Evolutionary conservation across 2,113 vertebrate genomes (phyloP), one percentile per base, ranked within the genome.

Genomic region (Oceanodroma tethys): DNA sequence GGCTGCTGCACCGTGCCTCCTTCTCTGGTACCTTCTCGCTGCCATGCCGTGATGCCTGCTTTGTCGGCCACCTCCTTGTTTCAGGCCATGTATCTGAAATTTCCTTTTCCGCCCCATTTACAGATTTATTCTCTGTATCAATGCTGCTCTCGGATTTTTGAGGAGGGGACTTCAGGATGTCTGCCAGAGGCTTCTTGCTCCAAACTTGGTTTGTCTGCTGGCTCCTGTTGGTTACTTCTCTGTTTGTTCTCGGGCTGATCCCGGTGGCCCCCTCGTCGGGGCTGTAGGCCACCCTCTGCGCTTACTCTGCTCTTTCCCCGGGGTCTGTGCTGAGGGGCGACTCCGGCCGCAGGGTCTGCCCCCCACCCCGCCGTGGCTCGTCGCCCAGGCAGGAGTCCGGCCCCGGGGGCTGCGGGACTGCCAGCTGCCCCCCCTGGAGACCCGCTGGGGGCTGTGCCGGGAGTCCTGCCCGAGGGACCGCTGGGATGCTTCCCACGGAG

Each of bases 91-190:
- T 14, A 6, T 26, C 59, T 2, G n/a, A 36, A 26, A 26, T 47
- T 47, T 25, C 25, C 16, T 42, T 29, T 40, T 45, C 75, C 0
- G 1, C 9, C 12, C 15, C 6, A 2, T 47, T 32, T 18, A 27
- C 12, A 0, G 0, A 18, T 11, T 12, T 27, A 5, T 21, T n/a
- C 38, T 22, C 67, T 10, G 7, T 7, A 7, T 11, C 2, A 2
- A 32, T 11, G 45, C 19, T 66, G 43, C 23, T 29, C 29, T 34
- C 4, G 6, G 60, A 53, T 60, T 47, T 73, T 16, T 6, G 36
- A 21, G 13, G 7, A 7, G 34, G 17, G 16, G 9, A 30, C 25
- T 32, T 67, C 34, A 60, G 40, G n/a, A 10, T 34, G 10, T 45
- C 68, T 2, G 8, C 23, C 29, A 40, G 43, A 43, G 20, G 14